Base-by-base conservation (phyloP, 2,113 vertebrate genomes). In the Pyxicephalus adspersus region DNA sequence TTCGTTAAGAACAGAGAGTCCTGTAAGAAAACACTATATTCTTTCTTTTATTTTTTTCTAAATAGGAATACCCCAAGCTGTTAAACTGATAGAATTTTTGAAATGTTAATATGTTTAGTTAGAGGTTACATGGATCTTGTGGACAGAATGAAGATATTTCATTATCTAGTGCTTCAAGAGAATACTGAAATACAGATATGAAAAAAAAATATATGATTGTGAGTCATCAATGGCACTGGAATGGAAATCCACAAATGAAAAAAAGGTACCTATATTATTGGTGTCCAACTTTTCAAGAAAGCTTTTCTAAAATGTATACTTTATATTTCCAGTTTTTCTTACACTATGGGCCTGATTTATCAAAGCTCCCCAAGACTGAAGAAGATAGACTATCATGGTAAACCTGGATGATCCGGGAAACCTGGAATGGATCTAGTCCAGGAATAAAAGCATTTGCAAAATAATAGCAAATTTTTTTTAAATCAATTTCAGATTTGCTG, bases 61-160 rank as follows among this genome's bases (percentile, higher is more conserved):
- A 88, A 88, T 85, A 85, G 86, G 89, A 89, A 87, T 80, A 64
- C 84, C 83, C 91, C 90, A 90, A 89, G 87, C 88, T 91, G 88
- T 90, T 91, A 90, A 83, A 89, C 83, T 88, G 87, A 89, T 89
- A 90, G 86, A 90, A 90, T 87, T 89, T 86, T 79, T 87, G 72
- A 87, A 91, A 88, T 90, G 88, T 86, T 80, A 52, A 67, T 85
- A 88, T 90, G 85, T 89, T 92, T 84, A 87, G 60, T 83, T 64
- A 64, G 78, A 73, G 68, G 58, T 80, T 74, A 81, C 85, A 63
- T 84, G 88, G 80, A 58, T 85, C 85, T 88, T 89, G 75, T 86
- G 79, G 66, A 81, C 84, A 87, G 83, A 88, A 87, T 91, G 76
- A 85, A 88, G 83, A 83, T 55, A 70, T 86, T 82, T 76, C 83